A percentile compares a stretch with the other conserved stretches of the same genome.
Evolutionary conservation across 2,797 vertebrate genomes (phyloP).

Genomic region (Coregonus sp.): DNA sequence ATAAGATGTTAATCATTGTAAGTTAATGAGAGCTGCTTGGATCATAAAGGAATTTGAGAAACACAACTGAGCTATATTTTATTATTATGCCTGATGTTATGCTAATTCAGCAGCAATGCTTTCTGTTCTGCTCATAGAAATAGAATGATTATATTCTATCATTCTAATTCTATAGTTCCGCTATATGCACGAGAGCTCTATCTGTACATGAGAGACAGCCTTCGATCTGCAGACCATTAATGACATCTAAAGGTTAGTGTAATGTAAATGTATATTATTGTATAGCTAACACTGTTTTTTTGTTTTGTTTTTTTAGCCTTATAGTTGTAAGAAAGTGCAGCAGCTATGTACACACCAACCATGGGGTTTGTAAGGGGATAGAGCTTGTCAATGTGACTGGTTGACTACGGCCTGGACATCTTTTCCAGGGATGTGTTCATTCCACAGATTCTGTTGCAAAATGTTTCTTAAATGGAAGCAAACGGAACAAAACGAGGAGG

Average conservation of each 20-base stretch:
- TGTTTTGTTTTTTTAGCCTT: conserved; percentile 69
- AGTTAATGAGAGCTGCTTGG: conserved; percentile 59
- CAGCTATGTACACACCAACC: conserved; percentile 77
- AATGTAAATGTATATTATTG: conserved; percentile 75
- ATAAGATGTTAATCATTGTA: conserved; percentile 50
- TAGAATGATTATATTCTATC: background rate
- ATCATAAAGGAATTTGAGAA: conserved; percentile 66
- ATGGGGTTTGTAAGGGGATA: conserved; percentile 74
- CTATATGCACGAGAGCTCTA: conserved; percentile 64
- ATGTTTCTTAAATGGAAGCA: too few relatives aligned
- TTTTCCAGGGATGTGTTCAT: too few relatives aligned
- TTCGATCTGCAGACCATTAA: conserved; percentile 51
- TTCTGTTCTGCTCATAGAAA: conserved; percentile 32
- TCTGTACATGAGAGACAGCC: conserved; percentile 72
- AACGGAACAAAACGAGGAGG: too few relatives aligned
- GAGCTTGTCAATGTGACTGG: conserved; percentile 59
- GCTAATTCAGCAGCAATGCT: conserved; percentile 63
- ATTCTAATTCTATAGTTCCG: conserved; percentile 35
- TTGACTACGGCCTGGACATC: background rate
- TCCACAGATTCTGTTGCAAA: too few relatives aligned
- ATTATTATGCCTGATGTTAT: conserved; percentile 63
- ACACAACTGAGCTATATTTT: conserved; percentile 63
- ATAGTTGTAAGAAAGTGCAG: conserved; percentile 72
- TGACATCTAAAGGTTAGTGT: conserved; percentile 61
- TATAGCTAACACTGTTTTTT: conserved; percentile 81